phyloP scores from a whole-genome alignment of 2,888 invertebrate species.

The Elysia crispata region DNA sequence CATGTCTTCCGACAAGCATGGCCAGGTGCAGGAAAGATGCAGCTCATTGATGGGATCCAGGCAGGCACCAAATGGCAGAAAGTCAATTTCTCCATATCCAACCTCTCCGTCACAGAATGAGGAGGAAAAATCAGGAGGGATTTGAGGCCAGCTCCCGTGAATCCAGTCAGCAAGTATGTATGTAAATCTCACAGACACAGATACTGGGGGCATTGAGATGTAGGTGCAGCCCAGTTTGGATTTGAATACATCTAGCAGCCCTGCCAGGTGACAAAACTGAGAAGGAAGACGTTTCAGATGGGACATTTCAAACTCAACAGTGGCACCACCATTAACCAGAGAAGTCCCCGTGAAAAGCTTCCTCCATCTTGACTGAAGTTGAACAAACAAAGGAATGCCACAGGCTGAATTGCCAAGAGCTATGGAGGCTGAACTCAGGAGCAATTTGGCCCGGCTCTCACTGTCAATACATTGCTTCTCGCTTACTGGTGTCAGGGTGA shows the following conservation, averaged over 20 bases:
- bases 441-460: slow-evolving; percentile 84
- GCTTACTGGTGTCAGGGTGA: slow-evolving; percentile 85
- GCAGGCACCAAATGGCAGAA: slow-evolving; percentile 90
- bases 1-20: slow-evolving; percentile 88
- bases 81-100: slow-evolving; percentile 79
- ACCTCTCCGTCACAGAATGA: slow-evolving; percentile 80
- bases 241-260: slow-evolving; percentile 91
- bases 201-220: slow-evolving; percentile 80
- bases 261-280: slow-evolving; percentile 88
- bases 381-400: slow-evolving; percentile 90
- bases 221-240: slow-evolving; percentile 83
- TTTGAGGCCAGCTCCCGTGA: slow-evolving; percentile 73
- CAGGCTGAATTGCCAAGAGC: slow-evolving; percentile 89
- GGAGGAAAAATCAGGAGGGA: slow-evolving; percentile 79
- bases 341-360: slow-evolving; percentile 86
- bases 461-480: slow-evolving; percentile 77
- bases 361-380: slow-evolving; percentile 89
- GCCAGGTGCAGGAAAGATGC: slow-evolving; percentile 90
- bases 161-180: slow-evolving; percentile 81
- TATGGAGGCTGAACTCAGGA: slow-evolving; percentile 89
- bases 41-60: slow-evolving; percentile 88
- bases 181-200: slow-evolving; percentile 87
- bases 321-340: slow-evolving; percentile 84
- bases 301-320: slow-evolving; percentile 92
- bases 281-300: slow-evolving; percentile 88